A percentile compares a stretch with the other conserved stretches of the same genome.
These are phyloP conservation scores for Chaetodon trifascialis DNA, from an alignment of 2,113 vertebrate species.

Conservation along the genomic window DNA sequence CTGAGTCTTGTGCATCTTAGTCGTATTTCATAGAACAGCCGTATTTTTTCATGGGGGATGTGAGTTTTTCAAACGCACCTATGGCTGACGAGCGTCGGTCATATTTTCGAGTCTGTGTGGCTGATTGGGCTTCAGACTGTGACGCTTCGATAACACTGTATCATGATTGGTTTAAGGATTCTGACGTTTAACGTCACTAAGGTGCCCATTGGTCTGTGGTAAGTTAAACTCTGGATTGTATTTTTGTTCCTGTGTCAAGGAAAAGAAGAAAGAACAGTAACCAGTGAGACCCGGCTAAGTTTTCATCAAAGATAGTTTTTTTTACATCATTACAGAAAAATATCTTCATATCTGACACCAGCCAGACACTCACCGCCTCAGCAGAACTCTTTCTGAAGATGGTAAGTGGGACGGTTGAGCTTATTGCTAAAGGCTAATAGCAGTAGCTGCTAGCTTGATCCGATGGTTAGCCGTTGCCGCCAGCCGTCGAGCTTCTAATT, in stretches of 20 bases:
- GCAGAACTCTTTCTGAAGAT: slow-evolving; percentile 70
- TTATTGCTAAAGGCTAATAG: slow-evolving; percentile 49
- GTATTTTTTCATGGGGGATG: slow-evolving; percentile 36
- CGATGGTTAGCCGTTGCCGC: slow-evolving; percentile 59
- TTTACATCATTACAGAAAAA: slow-evolving; percentile 14
- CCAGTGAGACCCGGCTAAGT: slow-evolving; percentile 50
- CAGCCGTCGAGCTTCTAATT: slow-evolving; percentile 40
- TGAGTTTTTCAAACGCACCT: slow-evolving; percentile 85
- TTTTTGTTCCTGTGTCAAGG: slow-evolving; percentile 88
- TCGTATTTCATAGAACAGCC: not conserved
- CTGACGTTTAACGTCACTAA: slow-evolving; percentile 15
- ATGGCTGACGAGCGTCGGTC: slow-evolving; percentile 61
- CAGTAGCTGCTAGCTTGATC: slow-evolving; percentile 62
- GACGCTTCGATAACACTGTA: not conserved
- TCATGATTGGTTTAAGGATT: slow-evolving; percentile 64
- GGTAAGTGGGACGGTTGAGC: slow-evolving; percentile 68
- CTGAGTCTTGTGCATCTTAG: not conserved
- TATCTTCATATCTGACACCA: slow-evolving; percentile 23
- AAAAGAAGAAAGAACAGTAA: slow-evolving; percentile 72
- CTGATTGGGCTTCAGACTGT: slow-evolving; percentile 4
- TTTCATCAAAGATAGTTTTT: slow-evolving; percentile 29
- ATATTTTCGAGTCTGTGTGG: slow-evolving; percentile 45
- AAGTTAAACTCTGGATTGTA: slow-evolving; percentile 76
- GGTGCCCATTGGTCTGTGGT: slow-evolving; percentile 71
- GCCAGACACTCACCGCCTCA: slow-evolving; percentile 1